phyloP scores from a whole-genome alignment of 1,140 invertebrate genomes.

The Drosophila malerkotliana region DNA sequence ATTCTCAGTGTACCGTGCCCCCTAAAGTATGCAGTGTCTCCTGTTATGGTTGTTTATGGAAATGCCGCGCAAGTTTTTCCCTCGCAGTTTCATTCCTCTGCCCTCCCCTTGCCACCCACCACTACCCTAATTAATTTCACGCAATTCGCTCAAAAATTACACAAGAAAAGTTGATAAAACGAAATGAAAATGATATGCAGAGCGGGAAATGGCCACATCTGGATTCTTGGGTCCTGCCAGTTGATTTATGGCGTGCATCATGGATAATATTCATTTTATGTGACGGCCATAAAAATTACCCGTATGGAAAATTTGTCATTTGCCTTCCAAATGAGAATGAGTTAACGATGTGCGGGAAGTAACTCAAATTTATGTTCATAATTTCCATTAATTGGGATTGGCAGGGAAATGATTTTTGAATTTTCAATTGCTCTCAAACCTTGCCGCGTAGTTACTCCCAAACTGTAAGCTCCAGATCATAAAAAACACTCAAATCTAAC shows the following conservation, averaged over 20 bases:
- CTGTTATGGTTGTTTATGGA: conserved; percentile 59
- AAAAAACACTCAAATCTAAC: background rate
- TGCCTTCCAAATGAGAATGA: background rate
- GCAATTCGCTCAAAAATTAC: conserved; percentile 58
- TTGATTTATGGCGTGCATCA: conserved; percentile 51
- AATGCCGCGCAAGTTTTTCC: conserved; percentile 57
- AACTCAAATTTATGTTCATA: conserved; percentile 16
- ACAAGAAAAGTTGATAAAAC: conserved; percentile 56
- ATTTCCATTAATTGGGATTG: conserved; percentile 6
- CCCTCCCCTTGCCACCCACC: background rate
- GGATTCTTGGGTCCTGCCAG: conserved; percentile 22
- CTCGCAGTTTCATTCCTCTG: conserved; percentile 6
- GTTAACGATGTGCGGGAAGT: background rate
- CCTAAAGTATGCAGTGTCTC: conserved; percentile 52
- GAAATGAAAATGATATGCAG: conserved; percentile 53
- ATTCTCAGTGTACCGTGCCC: conserved; percentile 7
- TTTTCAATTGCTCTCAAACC: conserved; percentile 12
- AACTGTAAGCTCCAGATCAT: conserved; percentile 20
- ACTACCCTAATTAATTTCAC: conserved; percentile 71
- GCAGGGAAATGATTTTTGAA: conserved; percentile 13
- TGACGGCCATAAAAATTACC: conserved; percentile 55
- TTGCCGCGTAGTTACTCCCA: conserved; percentile 23
- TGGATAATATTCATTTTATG: conserved; percentile 51
- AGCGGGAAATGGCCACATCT: conserved; percentile 42
- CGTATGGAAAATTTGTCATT: conserved; percentile 48